Evolutionary conservation across 2,888 invertebrate species (phyloP), one percentile per base, ranked within the genome.

Genomic region (Eupithecia subfuscata): DNA sequence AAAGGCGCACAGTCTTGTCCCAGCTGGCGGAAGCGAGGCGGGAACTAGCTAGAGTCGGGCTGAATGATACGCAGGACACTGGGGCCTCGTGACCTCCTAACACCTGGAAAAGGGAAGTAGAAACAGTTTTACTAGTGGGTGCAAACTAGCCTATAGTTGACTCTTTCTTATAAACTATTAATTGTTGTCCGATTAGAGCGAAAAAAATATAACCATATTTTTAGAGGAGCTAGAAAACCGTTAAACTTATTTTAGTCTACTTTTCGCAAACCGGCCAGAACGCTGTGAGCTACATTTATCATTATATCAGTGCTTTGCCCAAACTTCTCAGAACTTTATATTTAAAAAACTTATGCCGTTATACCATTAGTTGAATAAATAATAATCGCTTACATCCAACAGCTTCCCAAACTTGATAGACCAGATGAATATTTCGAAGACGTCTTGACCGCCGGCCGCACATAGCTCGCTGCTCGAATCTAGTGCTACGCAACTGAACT

Each of bases 381-480:
- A 34, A 34, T 18, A 64, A 64, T 0, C 18, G 40, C 89, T 86
- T 82, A 97, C 97, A 94, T 99, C 99, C 37, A 99, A 91, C 1
- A 99, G 95, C 80, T 97, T 96, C 2, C 99, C 99, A 67, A 98
- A 97, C 93, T 99, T 98, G 86, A 99, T 95, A 8, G 98, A 98
- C 99, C 99, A 99, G 30, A 99, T 94, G 94, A 96, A 99, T 80
- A 99, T 97, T 86, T 99, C 98, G 92, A 99, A 99, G 40, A 97
- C 96, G 90, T 99, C 99, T 85, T 98, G 97, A 0, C 98, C 98
- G 0, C 99, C 99, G 8, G 99, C 99, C 18, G 98, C 98, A 63
- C 99, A 97, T 79, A 99, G 96, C 88, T 99, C 99, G 22, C 98
- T 97, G 83, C 97, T 98, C 5, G 96, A 95, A 91, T 99, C 99